These are phyloP conservation scores for Pachypsylla venusta DNA, from an alignment of 1,140 invertebrate genomes.

Conservation along the genomic window DNA sequence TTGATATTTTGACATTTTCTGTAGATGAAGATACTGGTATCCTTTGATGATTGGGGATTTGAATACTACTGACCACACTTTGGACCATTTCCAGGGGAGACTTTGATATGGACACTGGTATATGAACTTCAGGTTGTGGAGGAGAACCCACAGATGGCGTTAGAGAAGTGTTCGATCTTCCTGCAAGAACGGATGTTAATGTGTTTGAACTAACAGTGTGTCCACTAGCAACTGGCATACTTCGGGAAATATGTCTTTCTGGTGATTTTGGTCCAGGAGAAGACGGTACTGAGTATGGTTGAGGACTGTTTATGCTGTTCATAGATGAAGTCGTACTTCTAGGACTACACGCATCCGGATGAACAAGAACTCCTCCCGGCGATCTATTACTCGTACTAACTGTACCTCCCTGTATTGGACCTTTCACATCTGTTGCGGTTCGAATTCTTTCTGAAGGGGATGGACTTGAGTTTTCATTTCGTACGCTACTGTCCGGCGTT, in stretches of 20 bases:
- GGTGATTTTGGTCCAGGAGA: background rate
- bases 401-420: slow-evolving; percentile 55
- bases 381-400: slow-evolving; percentile 54
- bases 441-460: slow-evolving; percentile 41
- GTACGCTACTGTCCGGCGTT: slow-evolving; percentile 15
- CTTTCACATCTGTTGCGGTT: slow-evolving; percentile 32
- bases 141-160: slow-evolving; percentile 42
- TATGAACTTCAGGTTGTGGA: slow-evolving; percentile 7
- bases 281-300: background rate
- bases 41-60: slow-evolving; percentile 32
- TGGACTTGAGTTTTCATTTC: slow-evolving; percentile 42
- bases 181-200: slow-evolving; percentile 57
- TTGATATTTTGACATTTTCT: slow-evolving; percentile 16
- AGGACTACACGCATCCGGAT: background rate
- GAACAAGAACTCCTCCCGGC: slow-evolving; percentile 16
- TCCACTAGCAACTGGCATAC: slow-evolving; percentile 47
- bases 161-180: slow-evolving; percentile 55
- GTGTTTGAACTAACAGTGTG: slow-evolving; percentile 55
- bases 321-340: background rate
- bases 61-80: slow-evolving; percentile 59
- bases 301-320: background rate
- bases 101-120: slow-evolving; percentile 34
- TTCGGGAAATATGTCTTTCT: slow-evolving; percentile 1
- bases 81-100: slow-evolving; percentile 65
- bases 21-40: slow-evolving; percentile 24